These are phyloP conservation scores for Meriones psammophilus DNA, from an alignment of 2,797 vertebrate genomes.

Conservation along the genomic window DNA sequence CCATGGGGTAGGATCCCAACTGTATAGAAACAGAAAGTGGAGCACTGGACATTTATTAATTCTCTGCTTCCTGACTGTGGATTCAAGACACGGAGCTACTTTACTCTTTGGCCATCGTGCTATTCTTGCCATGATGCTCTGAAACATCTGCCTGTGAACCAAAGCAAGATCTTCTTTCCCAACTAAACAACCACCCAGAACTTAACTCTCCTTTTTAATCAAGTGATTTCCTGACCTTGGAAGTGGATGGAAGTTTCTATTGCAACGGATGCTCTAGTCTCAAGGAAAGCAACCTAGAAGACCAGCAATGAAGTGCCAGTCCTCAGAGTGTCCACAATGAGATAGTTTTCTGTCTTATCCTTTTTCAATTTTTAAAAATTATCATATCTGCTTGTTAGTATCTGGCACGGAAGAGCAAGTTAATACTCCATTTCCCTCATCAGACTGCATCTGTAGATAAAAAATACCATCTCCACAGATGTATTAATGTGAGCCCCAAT, in stretches of 20 bases:
- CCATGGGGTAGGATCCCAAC: neutral
- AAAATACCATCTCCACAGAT: slow-evolving; percentile 75
- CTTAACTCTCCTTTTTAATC: slow-evolving; percentile 41
- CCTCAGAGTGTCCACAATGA: neutral
- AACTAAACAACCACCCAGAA: slow-evolving; percentile 76
- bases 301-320: neutral
- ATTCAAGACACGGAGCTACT: neutral
- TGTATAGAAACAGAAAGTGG: neutral
- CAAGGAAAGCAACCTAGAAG: slow-evolving; percentile 23
- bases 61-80: neutral
- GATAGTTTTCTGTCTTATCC: slow-evolving; percentile 22
- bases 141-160: no score
- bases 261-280: slow-evolving; percentile 55
- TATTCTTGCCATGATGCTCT: neutral
- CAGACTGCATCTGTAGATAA: slow-evolving; percentile 64
- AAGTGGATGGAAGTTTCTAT: slow-evolving; percentile 39
- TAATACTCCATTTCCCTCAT: slow-evolving; percentile 24
- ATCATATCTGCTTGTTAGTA: slow-evolving; percentile 48
- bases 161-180: neutral
- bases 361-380: neutral
- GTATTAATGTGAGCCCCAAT: slow-evolving; percentile 80
- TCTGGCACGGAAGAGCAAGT: slow-evolving; percentile 60
- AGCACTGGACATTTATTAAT: neutral
- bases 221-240: slow-evolving; percentile 54
- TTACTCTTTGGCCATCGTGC: no score